Percentiles rank a stretch among this genome's conserved stretches.
Conservation (phyloP, 30 jellyfish, hydroid and myxozoan genomes). For the Chironex yamaguchii region DNA sequence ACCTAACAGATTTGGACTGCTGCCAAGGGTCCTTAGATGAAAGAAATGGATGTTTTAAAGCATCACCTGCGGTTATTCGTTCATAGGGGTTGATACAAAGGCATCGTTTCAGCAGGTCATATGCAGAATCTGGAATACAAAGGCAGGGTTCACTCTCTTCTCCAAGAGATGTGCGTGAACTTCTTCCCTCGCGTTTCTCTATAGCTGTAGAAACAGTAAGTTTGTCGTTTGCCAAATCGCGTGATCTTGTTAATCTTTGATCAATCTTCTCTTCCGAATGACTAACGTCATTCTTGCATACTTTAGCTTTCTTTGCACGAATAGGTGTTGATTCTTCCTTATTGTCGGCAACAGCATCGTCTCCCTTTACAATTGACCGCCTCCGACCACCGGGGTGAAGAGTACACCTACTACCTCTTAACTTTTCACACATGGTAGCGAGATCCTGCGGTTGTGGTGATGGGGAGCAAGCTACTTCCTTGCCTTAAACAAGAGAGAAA, state of each 20-base stretch:
- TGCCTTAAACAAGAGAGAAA: constrained; percentile 82
- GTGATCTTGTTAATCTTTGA: background rate
- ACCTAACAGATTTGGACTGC: background rate
- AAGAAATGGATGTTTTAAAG: constrained; percentile 81
- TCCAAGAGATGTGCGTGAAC: background rate
- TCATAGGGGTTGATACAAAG: constrained; percentile 78
- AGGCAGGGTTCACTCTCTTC: constrained; percentile 27
- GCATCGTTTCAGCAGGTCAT: constrained; percentile 77
- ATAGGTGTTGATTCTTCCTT: background rate
- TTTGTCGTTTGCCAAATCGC: background rate
- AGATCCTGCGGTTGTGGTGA: constrained; percentile 38
- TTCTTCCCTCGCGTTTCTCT: background rate
- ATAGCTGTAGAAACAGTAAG: background rate
- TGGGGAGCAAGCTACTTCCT: constrained; percentile 77
- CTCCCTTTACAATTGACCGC: background rate
- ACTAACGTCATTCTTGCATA: background rate
- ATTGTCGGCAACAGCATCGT: constrained; percentile 7
- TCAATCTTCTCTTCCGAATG: too few relatives aligned
- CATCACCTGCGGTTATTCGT: constrained; percentile 94
- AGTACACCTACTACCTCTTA: constrained; percentile 72
- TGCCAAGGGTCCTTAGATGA: background rate
- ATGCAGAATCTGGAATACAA: constrained; percentile 90
- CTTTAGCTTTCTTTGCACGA: constrained; percentile 26
- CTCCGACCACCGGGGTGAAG: constrained; percentile 56
- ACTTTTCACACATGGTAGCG: constrained; percentile 70